Evolutionary conservation across 2,113 vertebrate species (phyloP).

Genomic region (Oryctolagus cuniculus): DNA sequence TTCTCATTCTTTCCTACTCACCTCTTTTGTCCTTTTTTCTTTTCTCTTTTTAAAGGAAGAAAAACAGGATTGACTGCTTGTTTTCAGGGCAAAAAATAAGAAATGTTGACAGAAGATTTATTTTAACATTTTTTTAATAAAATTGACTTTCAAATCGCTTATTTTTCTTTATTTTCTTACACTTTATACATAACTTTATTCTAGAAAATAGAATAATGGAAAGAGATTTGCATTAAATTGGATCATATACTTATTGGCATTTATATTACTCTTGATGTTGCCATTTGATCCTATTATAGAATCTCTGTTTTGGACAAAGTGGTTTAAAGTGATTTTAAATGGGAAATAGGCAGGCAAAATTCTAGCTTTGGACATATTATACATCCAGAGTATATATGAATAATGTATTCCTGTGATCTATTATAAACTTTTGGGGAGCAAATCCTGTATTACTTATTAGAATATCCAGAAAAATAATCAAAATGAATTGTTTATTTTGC

Average conservation of each 20-base stretch:
- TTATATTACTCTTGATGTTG: conserved; percentile 48
- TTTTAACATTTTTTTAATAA: conserved; percentile 56
- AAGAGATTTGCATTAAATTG: conserved; percentile 60
- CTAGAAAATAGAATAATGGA: conserved; percentile 54
- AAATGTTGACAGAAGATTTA: background rate
- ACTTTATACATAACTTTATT: conserved; percentile 56
- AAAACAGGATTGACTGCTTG: background rate
- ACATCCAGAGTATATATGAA: background rate
- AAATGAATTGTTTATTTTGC: background rate
- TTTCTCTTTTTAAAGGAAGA: conserved; percentile 14
- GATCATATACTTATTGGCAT: conserved; percentile 30
- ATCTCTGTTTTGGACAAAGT: conserved; percentile 37
- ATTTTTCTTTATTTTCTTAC: conserved; percentile 56
- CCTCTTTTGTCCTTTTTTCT: background rate
- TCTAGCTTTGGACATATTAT: background rate
- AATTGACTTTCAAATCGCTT: conserved; percentile 37
- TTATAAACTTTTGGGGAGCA: background rate
- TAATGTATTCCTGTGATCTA: background rate
- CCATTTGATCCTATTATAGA: conserved; percentile 50
- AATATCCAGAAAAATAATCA: background rate
- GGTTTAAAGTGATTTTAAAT: conserved; percentile 21
- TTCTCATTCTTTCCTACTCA: background rate
- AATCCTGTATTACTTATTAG: background rate
- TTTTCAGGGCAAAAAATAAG: conserved; percentile 32
- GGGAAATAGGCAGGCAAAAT: background rate